Base-by-base conservation (phyloP, 2,113 vertebrate genomes). In the Cololabis saira region DNA sequence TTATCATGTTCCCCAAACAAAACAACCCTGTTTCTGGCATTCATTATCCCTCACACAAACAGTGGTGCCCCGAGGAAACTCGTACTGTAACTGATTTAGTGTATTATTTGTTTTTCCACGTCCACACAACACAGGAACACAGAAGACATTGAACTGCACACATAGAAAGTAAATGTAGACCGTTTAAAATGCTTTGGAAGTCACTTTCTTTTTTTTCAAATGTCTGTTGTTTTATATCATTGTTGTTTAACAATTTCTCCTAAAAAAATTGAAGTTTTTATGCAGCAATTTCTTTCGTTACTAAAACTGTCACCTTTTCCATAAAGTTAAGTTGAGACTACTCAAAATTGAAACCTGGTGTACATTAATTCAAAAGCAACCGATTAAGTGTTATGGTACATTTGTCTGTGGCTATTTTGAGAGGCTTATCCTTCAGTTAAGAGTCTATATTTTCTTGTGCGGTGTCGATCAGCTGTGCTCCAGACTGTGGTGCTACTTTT, bases 11-110 rank as follows among this genome's bases (percentile, higher is more conserved):
- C 57, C 42, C 65, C 51, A 62, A 78, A 85, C 67, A 76, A 74
- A 79, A 66, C 78, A 79, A 41, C 70, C 56, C 59, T 40, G 66
- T 75, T 71, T 74, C 80, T 87, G 82, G 81, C 74, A 84, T 77
- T 82, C 66, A 78, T 83, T 71, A 86, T 73, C 64, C 67, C 67
- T 44, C 68, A 50, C 56, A 80, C 70, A 75, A 74, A 79, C 47
- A 73, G 65, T 71, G 67, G 71, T 83, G 79, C 79, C 80, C 75
- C 30, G 57, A 76, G 81, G 81, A 82, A 86, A 82, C 69, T 4
- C 12, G 60, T 30, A 74, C 71, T 74, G 62, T 55, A 78, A 71
- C 79, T 57, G 68, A 61, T 70, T 74, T 44, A 56, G 41, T 40
- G 66, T 33, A 45, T 52, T 67, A 80, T 84, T 80, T 77, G 50